Base-by-base conservation (phyloP, 2,113 vertebrate species). In the Lepus timidus region DNA sequence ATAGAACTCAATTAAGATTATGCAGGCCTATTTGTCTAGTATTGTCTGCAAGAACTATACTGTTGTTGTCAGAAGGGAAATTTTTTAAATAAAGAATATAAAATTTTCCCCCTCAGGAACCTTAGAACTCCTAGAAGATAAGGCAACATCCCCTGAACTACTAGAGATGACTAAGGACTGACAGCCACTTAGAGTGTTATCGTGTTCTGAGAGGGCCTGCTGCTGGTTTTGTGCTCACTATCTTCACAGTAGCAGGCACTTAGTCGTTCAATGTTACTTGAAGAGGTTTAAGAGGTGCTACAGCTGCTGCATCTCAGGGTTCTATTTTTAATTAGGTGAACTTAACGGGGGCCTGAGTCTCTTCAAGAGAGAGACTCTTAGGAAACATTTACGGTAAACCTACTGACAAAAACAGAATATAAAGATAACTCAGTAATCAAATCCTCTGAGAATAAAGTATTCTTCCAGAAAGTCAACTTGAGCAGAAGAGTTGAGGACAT, bases 261-360 rank as follows among this genome's bases (percentile, higher is more conserved):
- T 97, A 97, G 94, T 97, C 2, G 2, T 67, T 84, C 85, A 64
- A 90, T 97, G 97, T 97, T 96, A 91, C 87, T 92, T 97, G 95
- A 97, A 97, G 97, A 97, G 96, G 93, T 85, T 96, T 87, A 95
- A 97, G 97, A 97, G 96, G 94, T 44, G 61, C 94, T 89, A 86
- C 92, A 94, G 96, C 91, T 82, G 92, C 92, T 70, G 90, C 81
- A 39, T 88, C 96, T 96, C 82, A 85, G 71, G 82, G 92, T 97
- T 97, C 97, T 97, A 97, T 97, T 97, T 97, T 97, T 97, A 97
- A 97, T 94, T 93, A 76, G 67, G 85, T 89, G 96, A 95, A 95
- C 90, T 95, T 95, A 95, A 96, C 95, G 88, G 82, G 58, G 52
- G 36, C 64, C 95, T 94, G 85, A 97, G 75, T 96, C 94, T 96